A percentile compares a stretch with the other conserved stretches of the same genome.
phyloP scores from a whole-genome alignment of 2,888 invertebrate species.

The Frankliniella intonsa region DNA sequence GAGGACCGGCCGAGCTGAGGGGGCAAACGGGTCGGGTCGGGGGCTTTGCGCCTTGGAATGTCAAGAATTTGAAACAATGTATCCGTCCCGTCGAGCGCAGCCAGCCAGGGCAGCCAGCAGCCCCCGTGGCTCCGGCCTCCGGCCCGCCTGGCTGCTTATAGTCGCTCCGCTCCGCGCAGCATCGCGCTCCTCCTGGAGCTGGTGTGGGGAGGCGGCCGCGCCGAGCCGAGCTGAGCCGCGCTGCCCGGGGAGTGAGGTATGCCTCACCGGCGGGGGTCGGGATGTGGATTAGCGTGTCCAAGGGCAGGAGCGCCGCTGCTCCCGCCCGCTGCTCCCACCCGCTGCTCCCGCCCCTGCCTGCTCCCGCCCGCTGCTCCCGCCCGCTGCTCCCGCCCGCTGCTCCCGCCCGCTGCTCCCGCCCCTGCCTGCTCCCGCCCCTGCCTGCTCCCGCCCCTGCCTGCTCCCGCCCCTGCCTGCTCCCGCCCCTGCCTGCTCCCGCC shows the following conservation, averaged over 20 bases:
- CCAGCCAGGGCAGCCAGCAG: neutral
- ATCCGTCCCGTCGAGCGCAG: neutral
- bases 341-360: neutral
- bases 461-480: no score
- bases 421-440: neutral
- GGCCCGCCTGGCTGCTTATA: neutral
- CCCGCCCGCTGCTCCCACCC: neutral
- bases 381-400: neutral
- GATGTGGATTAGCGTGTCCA: no score
- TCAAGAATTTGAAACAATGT: constrained; percentile 10
- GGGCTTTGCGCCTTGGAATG: constrained; percentile 4
- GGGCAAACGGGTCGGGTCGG: neutral
- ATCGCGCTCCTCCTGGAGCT: neutral
- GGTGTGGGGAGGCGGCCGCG: neutral
- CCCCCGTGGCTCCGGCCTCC: neutral
- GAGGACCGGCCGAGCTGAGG: neutral
- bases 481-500: no score
- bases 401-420: neutral
- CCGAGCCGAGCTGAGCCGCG: neutral
- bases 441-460: no score
- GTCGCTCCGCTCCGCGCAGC: neutral
- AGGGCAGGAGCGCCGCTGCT: no score
- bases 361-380: neutral
- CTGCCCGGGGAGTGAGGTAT: neutral
- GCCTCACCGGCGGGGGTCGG: neutral